Evolutionary conservation across 2,797 vertebrate genomes (phyloP).

Genomic region (Arrhamphus sclerolepis): DNA sequence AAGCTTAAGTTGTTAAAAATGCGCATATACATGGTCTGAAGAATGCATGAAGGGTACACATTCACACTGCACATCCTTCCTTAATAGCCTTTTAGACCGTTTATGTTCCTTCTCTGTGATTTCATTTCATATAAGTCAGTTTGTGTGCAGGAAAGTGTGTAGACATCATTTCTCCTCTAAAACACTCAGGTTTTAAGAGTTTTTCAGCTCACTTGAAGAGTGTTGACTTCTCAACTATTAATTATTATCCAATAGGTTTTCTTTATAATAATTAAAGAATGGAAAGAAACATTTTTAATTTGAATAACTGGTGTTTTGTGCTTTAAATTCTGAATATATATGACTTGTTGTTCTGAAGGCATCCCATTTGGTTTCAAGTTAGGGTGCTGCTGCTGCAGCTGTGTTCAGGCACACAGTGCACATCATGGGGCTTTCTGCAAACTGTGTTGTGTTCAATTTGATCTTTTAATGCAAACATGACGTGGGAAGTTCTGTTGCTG

Average conservation of each 20-base stretch:
- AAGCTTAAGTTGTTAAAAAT: too few species aligned
- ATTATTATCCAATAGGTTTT: too few species aligned
- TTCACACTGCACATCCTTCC: too few species aligned
- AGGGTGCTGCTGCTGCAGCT: slow-evolving; percentile 2
- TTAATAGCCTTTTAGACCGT: too few species aligned
- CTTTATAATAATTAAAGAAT: neutral
- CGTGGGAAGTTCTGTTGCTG: slow-evolving; percentile 8
- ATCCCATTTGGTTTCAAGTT: slow-evolving; percentile 11
- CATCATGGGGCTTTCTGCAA: neutral
- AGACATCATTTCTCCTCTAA: neutral
- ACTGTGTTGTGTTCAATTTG: too few species aligned
- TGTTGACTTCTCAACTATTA: neutral
- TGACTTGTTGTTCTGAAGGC: slow-evolving; percentile 25
- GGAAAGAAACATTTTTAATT: neutral
- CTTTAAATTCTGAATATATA: slow-evolving; percentile 1
- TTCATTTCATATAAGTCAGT: too few species aligned
- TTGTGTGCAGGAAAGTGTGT: neutral
- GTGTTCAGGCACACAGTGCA: slow-evolving; percentile 13
- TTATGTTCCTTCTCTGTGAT: too few species aligned
- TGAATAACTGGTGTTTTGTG: neutral
- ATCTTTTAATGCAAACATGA: slow-evolving; percentile 11
- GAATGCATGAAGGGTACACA: too few species aligned
- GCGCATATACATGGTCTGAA: too few species aligned
- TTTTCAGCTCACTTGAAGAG: neutral
- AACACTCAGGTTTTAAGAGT: too few species aligned